Conservation (phyloP, 1,140 invertebrate genomes). For the Trichoplusia ni region DNA sequence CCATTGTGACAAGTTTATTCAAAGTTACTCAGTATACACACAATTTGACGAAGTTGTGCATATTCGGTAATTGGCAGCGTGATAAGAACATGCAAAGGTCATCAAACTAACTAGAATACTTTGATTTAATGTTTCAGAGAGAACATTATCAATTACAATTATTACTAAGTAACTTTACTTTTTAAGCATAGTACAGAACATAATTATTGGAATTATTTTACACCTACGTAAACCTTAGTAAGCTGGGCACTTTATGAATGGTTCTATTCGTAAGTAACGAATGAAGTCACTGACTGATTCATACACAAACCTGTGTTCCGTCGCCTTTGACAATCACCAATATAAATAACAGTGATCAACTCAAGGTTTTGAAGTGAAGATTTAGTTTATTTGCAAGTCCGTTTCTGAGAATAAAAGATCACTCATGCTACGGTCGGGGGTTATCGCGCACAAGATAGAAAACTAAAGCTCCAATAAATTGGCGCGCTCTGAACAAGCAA, state of each 20-base stretch:
- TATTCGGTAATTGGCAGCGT: slow-evolving; percentile 5
- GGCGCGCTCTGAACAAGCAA: slow-evolving; percentile 47
- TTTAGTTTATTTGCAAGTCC: slow-evolving; percentile 47
- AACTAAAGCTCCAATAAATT: slow-evolving; percentile 71
- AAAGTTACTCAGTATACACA: neutral
- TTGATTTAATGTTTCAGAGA: too few relatives aligned
- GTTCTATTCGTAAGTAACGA: too few relatives aligned
- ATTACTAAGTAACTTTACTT: too few relatives aligned
- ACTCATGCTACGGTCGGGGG: slow-evolving; percentile 57
- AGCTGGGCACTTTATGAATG: neutral
- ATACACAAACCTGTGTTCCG: slow-evolving; percentile 36
- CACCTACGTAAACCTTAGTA: neutral
- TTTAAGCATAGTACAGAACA: too few relatives aligned
- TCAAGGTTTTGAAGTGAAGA: slow-evolving; percentile 37
- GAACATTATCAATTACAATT: too few relatives aligned
- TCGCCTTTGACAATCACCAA: slow-evolving; percentile 45
- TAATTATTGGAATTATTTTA: too few relatives aligned
- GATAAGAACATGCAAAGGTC: slow-evolving; percentile 21
- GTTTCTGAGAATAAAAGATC: slow-evolving; percentile 69
- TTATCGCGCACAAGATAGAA: slow-evolving; percentile 68
- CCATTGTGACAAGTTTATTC: too few relatives aligned
- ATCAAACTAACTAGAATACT: slow-evolving; percentile 10
- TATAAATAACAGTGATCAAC: slow-evolving; percentile 43
- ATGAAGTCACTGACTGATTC: slow-evolving; percentile 58
- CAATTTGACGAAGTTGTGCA: neutral